Conservation (phyloP, 1,140 invertebrate species). For the Propsilocerus akamusi region DNA sequence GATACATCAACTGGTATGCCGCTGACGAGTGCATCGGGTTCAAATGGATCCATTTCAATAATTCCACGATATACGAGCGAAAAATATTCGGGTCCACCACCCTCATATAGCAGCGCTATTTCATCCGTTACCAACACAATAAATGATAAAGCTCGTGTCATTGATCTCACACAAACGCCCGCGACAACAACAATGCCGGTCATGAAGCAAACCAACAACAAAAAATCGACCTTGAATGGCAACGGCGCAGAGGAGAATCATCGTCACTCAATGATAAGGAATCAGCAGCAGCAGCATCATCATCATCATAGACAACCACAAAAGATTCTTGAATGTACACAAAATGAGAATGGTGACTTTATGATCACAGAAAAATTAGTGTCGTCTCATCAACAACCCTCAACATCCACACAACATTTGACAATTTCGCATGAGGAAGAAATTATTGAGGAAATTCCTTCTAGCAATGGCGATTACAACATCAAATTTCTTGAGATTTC, state of each 20-base stretch:
- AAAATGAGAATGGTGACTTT: neutral
- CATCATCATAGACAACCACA: too few species aligned
- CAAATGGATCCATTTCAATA: conserved; percentile 2
- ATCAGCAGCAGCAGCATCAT: too few species aligned
- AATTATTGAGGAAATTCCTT: neutral
- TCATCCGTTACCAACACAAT: conserved; percentile 1
- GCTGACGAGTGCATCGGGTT: neutral
- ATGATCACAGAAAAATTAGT: neutral
- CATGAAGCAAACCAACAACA: neutral
- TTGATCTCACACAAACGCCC: conserved; percentile 1
- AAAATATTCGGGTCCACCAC: neutral
- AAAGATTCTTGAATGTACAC: neutral
- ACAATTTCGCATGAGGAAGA: neutral
- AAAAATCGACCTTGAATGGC: neutral
- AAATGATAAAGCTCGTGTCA: neutral
- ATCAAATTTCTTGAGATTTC: neutral
- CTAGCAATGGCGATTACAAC: neutral
- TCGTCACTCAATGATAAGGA: neutral
- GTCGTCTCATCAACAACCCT: neutral
- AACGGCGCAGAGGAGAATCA: conserved; percentile 1
- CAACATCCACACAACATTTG: neutral
- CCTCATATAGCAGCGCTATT: neutral
- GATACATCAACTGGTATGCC: neutral
- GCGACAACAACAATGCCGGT: neutral
- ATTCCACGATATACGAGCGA: neutral